Percentiles rank a stretch among this genome's conserved stretches.
Conservation (phyloP, 2,113 vertebrate species). For the Glaucomys volans region DNA sequence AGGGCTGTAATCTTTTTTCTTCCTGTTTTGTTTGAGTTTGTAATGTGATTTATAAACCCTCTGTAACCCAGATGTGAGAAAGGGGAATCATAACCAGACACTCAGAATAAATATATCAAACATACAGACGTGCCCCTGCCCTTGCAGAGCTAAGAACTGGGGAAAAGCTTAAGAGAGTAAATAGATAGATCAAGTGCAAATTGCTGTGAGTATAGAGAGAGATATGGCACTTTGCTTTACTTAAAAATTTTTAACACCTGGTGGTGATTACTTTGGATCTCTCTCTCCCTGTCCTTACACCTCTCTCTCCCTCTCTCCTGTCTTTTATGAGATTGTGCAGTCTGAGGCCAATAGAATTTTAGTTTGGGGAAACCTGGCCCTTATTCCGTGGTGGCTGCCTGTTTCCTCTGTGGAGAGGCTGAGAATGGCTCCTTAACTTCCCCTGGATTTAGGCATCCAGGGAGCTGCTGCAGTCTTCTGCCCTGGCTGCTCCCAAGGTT, state of each 20-base stretch:
- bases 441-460: no score
- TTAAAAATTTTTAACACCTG: not conserved
- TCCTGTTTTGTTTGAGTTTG: no score
- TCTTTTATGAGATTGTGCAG: not conserved
- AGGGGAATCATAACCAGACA: not conserved
- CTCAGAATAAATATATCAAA: not conserved
- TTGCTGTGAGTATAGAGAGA: not conserved
- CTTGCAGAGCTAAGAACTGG: not conserved
- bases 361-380: no score
- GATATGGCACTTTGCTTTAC: not conserved
- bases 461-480: rapidly evolving
- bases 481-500: not conserved
- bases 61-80: not conserved
- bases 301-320: not conserved
- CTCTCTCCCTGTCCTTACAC: not conserved
- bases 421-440: no score
- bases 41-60: no score
- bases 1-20: no score
- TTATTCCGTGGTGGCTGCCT: no score
- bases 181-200: not conserved
- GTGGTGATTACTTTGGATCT: not conserved
- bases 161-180: not conserved
- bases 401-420: no score
- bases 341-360: not conserved
- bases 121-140: not conserved